A percentile compares a stretch with the other conserved stretches of the same genome.
Evolutionary conservation across 2,888 invertebrate species (phyloP).

Genomic region (Boloria selene): DNA sequence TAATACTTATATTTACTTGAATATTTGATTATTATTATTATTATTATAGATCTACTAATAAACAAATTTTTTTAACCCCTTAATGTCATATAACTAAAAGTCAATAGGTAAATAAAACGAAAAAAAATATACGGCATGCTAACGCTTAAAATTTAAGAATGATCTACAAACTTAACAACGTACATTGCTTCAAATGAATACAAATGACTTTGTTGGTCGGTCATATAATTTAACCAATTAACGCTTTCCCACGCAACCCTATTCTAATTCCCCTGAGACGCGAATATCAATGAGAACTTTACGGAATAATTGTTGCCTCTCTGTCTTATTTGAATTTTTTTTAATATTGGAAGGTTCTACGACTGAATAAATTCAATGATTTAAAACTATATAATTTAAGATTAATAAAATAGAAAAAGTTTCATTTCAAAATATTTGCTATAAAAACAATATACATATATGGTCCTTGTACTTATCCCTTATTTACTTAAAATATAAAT

Average conservation of each 20-base stretch:
- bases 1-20: too few relatives aligned
- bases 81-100: too few relatives aligned
- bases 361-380: too few relatives aligned
- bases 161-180: constrained; percentile 44
- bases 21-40: too few relatives aligned
- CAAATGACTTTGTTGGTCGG: constrained; percentile 56
- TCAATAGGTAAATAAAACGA: too few relatives aligned
- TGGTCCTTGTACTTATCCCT: neutral
- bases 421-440: too few relatives aligned
- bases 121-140: neutral
- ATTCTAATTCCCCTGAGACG: constrained; percentile 60
- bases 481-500: constrained; percentile 3
- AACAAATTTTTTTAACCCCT: too few relatives aligned
- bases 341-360: neutral
- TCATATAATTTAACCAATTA: constrained; percentile 74
- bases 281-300: constrained; percentile 46
- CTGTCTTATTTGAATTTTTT: neutral
- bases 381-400: too few relatives aligned
- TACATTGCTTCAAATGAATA: constrained; percentile 61
- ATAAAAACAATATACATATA: too few relatives aligned
- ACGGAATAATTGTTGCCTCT: neutral
- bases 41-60: too few relatives aligned
- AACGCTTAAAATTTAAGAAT: constrained; percentile 56
- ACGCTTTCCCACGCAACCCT: constrained; percentile 67
- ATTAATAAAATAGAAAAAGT: too few relatives aligned